phyloP scores from a whole-genome alignment of 2,113 vertebrate genomes.

The Sinocyclocheilus maitianheensis region DNA sequence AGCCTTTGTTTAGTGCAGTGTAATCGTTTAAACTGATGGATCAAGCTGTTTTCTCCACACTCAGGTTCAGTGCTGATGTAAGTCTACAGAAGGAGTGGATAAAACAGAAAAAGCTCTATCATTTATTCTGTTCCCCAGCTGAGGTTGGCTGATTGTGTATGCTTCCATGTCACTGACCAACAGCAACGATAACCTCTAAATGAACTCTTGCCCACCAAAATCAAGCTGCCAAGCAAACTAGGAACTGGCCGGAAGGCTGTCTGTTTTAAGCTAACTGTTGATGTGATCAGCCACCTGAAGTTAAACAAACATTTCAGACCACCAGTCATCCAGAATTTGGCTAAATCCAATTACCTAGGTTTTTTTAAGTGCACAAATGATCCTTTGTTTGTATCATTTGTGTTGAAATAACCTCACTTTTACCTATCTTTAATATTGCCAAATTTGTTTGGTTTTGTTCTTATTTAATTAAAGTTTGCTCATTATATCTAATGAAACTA shows the following conservation, averaged over 20 bases:
- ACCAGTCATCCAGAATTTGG: background rate
- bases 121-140: constrained; percentile 16
- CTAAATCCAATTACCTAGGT: background rate
- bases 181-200: constrained; percentile 64
- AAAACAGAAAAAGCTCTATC: constrained; percentile 8
- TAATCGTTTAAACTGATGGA: constrained; percentile 57
- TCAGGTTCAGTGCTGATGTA: constrained; percentile 18
- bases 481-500: background rate
- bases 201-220: constrained; percentile 61
- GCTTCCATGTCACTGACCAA: constrained; percentile 55
- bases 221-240: constrained; percentile 65
- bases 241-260: constrained; percentile 42
- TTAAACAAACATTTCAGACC: constrained; percentile 41
- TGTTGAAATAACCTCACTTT: background rate
- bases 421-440: background rate
- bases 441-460: constrained; percentile 9
- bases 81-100: constrained; percentile 24
- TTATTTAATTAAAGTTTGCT: background rate
- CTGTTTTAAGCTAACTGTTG: background rate
- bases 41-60: constrained; percentile 35
- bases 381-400: background rate
- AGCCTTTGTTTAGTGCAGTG: constrained; percentile 50
- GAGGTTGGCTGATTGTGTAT: constrained; percentile 47
- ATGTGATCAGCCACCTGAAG: background rate
- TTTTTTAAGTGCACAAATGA: background rate